phyloP scores from a whole-genome alignment of 2,797 vertebrate species.

The Sebastes steindachneri region DNA sequence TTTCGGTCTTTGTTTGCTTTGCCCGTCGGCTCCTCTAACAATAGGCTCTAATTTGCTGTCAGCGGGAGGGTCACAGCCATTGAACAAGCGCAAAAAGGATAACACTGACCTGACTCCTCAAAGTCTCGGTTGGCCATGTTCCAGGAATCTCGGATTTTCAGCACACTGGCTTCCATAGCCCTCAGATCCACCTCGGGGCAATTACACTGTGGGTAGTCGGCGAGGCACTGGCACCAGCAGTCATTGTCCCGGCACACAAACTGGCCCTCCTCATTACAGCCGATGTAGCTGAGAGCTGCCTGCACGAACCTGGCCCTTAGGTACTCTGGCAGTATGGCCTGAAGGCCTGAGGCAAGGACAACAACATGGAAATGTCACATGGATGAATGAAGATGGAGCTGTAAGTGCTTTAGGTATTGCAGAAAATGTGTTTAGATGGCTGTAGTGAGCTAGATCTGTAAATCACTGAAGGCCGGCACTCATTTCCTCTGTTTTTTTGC shows the following conservation, averaged over 20 bases:
- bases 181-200: slow-evolving; percentile 94
- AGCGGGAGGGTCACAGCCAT: not conserved
- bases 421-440: slow-evolving; percentile 19
- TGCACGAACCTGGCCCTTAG: slow-evolving; percentile 92
- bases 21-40: slow-evolving; percentile 19
- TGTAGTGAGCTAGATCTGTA: slow-evolving; percentile 12
- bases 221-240: slow-evolving; percentile 95
- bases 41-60: slow-evolving; percentile 21
- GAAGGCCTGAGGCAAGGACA: slow-evolving; percentile 86
- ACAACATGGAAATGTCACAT: slow-evolving; percentile 25
- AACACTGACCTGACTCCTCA: slow-evolving; percentile 90
- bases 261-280: slow-evolving; percentile 95
- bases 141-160: slow-evolving; percentile 91
- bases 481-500: slow-evolving; percentile 12
- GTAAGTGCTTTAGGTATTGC: slow-evolving; percentile 12
- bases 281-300: slow-evolving; percentile 95
- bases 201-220: slow-evolving; percentile 91
- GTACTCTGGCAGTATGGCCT: slow-evolving; percentile 93
- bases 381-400: slow-evolving; percentile 19
- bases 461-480: slow-evolving; percentile 20
- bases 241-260: slow-evolving; percentile 95
- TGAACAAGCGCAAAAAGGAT: not conserved
- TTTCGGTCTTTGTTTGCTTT: slow-evolving; percentile 11
- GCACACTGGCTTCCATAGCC: slow-evolving; percentile 93
- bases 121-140: slow-evolving; percentile 91